A percentile compares a stretch with the other conserved stretches of the same genome.
phyloP scores from a whole-genome alignment of 2,797 vertebrate species.

The Pantherophis alleghaniensis region DNA sequence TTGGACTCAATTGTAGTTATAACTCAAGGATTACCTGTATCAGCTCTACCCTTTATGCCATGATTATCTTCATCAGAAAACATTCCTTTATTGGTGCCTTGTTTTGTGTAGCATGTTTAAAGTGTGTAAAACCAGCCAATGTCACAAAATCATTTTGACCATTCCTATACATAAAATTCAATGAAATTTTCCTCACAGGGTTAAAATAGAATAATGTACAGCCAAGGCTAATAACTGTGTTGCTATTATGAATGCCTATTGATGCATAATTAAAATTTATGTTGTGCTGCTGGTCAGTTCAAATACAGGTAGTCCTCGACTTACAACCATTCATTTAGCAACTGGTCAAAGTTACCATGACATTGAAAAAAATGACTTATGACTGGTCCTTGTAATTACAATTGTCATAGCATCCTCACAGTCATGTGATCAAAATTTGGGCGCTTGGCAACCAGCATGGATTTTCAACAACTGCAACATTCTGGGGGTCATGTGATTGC shows the following conservation, averaged over 20 bases:
- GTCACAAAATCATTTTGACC: neutral
- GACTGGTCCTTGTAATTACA: neutral
- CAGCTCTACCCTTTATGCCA: neutral
- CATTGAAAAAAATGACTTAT: neutral
- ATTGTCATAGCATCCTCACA: neutral
- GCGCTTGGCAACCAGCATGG: neutral
- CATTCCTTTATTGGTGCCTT: neutral
- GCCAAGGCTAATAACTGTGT: neutral
- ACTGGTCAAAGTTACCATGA: neutral
- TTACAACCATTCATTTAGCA: neutral
- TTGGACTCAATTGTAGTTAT: no score
- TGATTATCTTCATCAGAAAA: neutral
- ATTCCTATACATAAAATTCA: neutral
- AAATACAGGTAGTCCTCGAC: neutral
- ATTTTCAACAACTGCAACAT: neutral
- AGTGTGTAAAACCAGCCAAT: neutral
- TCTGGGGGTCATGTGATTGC: neutral
- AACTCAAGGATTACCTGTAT: neutral
- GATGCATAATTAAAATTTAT: neutral
- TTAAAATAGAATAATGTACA: neutral
- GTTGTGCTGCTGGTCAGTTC: neutral
- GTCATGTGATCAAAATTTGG: neutral
- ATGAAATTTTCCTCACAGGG: neutral
- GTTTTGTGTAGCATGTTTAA: neutral
- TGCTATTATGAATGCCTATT: neutral